Conservation (phyloP, 2,888 invertebrate genomes). For the Chymomyza procnemis region DNA sequence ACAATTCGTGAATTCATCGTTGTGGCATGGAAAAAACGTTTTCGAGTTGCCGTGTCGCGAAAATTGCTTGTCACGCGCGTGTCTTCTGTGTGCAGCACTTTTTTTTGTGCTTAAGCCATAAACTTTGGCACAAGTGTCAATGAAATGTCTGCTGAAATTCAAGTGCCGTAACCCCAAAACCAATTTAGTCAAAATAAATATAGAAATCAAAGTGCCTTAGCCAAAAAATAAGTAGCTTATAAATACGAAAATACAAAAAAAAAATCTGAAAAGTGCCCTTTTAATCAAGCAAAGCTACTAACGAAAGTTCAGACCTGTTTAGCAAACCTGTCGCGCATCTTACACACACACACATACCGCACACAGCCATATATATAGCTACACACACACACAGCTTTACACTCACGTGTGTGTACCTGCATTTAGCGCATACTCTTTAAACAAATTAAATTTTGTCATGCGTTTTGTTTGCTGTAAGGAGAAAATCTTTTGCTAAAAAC, state of each 20-base stretch:
- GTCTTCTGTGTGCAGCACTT: conserved; percentile 35
- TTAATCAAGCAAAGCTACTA: neutral
- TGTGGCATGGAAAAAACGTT: conserved; percentile 13
- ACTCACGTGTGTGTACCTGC: neutral
- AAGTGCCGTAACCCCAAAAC: neutral
- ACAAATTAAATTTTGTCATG: conserved; percentile 32
- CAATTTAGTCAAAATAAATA: conserved; percentile 1
- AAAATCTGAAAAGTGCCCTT: neutral
- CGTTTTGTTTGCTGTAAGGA: conserved; percentile 16
- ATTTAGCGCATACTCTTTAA: conserved; percentile 6
- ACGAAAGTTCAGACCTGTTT: conserved; percentile 28
- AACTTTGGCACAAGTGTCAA: neutral
- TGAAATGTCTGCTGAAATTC: neutral
- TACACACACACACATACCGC: conserved; percentile 1
- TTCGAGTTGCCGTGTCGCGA: conserved; percentile 19
- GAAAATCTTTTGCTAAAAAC: neutral
- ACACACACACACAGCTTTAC: neutral
- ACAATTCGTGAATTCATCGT: conserved; percentile 2
- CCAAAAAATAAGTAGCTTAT: neutral
- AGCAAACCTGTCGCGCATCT: conserved; percentile 34
- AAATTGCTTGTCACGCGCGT: conserved; percentile 57
- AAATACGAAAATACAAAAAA: conserved; percentile 2
- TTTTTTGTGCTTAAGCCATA: neutral
- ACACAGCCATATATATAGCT: conserved; percentile 14
- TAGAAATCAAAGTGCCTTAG: neutral